These are phyloP conservation scores for Entomobrya multifasciata DNA, from an alignment of 2,888 invertebrate genomes.

Conservation along the genomic window DNA sequence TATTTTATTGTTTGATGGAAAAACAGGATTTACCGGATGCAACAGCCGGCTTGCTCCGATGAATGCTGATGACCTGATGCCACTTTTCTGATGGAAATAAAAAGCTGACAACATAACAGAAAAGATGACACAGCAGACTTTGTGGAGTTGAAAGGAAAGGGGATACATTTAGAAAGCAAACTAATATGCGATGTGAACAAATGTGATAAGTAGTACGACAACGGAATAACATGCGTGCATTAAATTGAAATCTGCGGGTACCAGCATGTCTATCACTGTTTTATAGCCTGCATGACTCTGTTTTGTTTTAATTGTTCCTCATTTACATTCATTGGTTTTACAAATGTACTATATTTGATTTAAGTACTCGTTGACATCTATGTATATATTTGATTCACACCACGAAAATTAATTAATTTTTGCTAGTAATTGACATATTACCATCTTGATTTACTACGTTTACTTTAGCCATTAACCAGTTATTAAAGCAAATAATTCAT, in stretches of 20 bases:
- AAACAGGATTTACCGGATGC: constrained; percentile 68
- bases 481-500: background rate
- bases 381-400: background rate
- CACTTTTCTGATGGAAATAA: constrained; percentile 29
- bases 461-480: background rate
- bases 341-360: too few species aligned
- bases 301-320: background rate
- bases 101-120: constrained; percentile 10
- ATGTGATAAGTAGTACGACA: too few species aligned
- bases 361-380: too few species aligned
- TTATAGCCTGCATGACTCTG: background rate
- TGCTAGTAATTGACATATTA: background rate
- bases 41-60: constrained; percentile 15
- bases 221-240: too few species aligned
- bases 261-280: background rate
- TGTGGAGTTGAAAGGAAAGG: background rate
- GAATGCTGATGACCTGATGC: constrained; percentile 65
- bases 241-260: background rate
- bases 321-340: too few species aligned
- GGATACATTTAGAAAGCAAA: too few species aligned
- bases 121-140: constrained; percentile 44
- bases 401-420: constrained; percentile 7
- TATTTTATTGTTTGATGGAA: background rate
- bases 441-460: constrained; percentile 3
- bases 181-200: too few species aligned